phyloP scores from a whole-genome alignment of 2,113 vertebrate genomes.

The Pollachius pollachius region DNA sequence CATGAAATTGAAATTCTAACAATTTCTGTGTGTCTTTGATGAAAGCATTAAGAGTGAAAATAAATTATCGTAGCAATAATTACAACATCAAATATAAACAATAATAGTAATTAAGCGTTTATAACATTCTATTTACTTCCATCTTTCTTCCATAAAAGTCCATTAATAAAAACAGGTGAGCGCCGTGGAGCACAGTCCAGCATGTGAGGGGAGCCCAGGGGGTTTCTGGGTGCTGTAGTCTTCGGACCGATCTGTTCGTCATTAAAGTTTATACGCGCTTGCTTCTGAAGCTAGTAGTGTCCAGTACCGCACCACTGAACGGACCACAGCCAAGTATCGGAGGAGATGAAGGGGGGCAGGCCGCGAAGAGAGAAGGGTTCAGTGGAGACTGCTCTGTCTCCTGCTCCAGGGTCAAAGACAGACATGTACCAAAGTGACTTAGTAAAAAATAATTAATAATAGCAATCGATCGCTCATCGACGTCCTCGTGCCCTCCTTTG shows the following conservation, averaged over 20 bases:
- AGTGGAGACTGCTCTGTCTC: constrained; percentile 65
- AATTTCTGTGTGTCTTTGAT: constrained; percentile 72
- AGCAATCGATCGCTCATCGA: constrained; percentile 11
- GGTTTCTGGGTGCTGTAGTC: constrained; percentile 40
- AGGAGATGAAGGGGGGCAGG: constrained; percentile 28
- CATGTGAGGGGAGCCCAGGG: constrained; percentile 63
- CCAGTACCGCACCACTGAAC: constrained; percentile 10
- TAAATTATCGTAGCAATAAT: constrained; percentile 84
- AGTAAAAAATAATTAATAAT: constrained; percentile 71
- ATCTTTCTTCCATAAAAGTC: constrained; percentile 69
- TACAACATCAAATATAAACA: constrained; percentile 79
- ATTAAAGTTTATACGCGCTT: constrained; percentile 15
- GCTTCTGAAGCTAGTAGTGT: constrained; percentile 25
- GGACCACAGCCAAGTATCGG: constrained; percentile 8
- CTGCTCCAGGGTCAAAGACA: constrained; percentile 60
- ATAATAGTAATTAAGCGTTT: constrained; percentile 79
- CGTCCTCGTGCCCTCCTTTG: constrained; percentile 53
- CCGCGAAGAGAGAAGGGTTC: constrained; percentile 58
- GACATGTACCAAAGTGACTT: constrained; percentile 79
- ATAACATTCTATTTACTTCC: constrained; percentile 77
- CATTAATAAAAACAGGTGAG: constrained; percentile 73
- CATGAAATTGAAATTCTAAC: constrained; percentile 75
- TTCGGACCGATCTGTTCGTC: constrained; percentile 20
- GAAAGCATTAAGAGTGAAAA: constrained; percentile 78
- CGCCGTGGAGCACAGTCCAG: constrained; percentile 78